Conservation (phyloP, 2,797 vertebrate species). For the Manis pentadactyla region DNA sequence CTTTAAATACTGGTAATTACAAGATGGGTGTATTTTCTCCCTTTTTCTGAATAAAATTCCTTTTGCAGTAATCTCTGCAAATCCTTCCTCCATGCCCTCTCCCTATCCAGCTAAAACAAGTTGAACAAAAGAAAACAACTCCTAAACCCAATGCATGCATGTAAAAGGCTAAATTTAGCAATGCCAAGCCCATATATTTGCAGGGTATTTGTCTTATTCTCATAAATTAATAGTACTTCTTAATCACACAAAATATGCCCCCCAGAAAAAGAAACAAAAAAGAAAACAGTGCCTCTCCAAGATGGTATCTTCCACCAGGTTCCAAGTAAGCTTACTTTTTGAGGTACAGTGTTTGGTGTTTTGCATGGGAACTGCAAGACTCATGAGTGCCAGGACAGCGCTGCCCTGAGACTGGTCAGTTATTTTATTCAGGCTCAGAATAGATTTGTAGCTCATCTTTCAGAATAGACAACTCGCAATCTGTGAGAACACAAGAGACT, state of each 20-base stretch:
- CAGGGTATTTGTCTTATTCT: not conserved
- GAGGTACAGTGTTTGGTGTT: not conserved
- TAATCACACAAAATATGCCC: not conserved
- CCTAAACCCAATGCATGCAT: not conserved
- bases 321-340: not conserved
- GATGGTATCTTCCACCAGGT: not conserved
- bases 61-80: not conserved
- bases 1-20: not conserved
- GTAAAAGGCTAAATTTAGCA: not conserved
- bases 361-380: not conserved
- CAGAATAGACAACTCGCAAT: not conserved
- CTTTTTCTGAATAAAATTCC: slow-evolving; percentile 19
- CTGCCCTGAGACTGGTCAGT: not conserved
- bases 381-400: not conserved
- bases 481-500: not conserved
- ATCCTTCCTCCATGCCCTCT: not conserved
- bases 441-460: slow-evolving; percentile 19
- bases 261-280: not conserved
- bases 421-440: slow-evolving; percentile 31
- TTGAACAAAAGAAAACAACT: not conserved
- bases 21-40: not conserved
- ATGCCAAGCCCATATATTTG: not conserved
- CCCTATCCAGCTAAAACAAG: not conserved
- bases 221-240: not conserved
- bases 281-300: not conserved